Conservation (phyloP, 2,113 vertebrate species). For the Dipodomys stephensi region DNA sequence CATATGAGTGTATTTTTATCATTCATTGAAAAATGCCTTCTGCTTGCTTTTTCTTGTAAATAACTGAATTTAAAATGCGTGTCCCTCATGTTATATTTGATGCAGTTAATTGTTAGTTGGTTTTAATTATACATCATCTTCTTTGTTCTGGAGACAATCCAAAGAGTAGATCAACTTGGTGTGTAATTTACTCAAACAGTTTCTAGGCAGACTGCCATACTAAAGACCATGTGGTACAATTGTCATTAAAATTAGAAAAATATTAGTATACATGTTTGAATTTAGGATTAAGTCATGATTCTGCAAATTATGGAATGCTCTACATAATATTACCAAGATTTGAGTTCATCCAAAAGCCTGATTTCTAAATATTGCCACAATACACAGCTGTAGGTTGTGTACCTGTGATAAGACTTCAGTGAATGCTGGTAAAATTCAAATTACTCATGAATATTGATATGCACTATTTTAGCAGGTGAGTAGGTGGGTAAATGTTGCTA, state of each 20-base stretch:
- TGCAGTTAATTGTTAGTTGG: slow-evolving; percentile 89
- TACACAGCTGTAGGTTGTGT: slow-evolving; percentile 16
- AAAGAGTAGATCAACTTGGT: slow-evolving; percentile 87
- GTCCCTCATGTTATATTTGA: slow-evolving; percentile 85
- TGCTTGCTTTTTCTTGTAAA: slow-evolving; percentile 75
- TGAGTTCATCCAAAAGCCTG: slow-evolving; percentile 70
- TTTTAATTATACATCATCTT: slow-evolving; percentile 89
- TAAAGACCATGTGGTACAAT: slow-evolving; percentile 82
- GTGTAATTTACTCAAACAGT: slow-evolving; percentile 88
- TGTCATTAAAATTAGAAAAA: slow-evolving; percentile 87
- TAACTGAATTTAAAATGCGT: slow-evolving; percentile 81
- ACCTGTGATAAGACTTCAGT: slow-evolving; percentile 67
- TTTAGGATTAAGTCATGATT: slow-evolving; percentile 78
- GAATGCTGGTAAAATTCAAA: slow-evolving; percentile 70
- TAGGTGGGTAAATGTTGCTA: slow-evolving; percentile 78
- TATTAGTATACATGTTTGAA: slow-evolving; percentile 85
- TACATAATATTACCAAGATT: slow-evolving; percentile 73
- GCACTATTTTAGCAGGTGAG: slow-evolving; percentile 77
- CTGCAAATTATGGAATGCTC: slow-evolving; percentile 75
- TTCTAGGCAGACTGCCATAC: slow-evolving; percentile 87
- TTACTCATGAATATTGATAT: slow-evolving; percentile 81
- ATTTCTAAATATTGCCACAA: slow-evolving; percentile 70
- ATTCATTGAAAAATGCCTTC: slow-evolving; percentile 66
- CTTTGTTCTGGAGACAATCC: slow-evolving; percentile 88
- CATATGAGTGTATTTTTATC: slow-evolving; percentile 68